Base-by-base conservation (phyloP, 2,797 vertebrate species). In the Danio jaintianensis region DNA sequence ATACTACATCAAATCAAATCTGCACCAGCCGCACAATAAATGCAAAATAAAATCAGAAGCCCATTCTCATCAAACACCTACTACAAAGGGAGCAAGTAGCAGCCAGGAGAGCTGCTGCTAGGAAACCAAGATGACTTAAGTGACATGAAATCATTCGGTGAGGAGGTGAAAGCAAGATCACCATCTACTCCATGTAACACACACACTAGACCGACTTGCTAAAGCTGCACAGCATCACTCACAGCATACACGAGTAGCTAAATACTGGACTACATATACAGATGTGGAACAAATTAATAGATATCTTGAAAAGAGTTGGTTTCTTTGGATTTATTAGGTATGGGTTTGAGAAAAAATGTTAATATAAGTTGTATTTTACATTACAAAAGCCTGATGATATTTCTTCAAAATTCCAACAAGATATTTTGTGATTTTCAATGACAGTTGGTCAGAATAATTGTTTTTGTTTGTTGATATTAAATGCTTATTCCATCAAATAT, bases 71-170 rank as follows among this genome's bases (percentile, higher is more conserved):
- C 83, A 86, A 85, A 76, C 59, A 69, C 43, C 59, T 75, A 80
- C 77, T 72, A 84, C 83, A 84, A 79, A 85, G 73, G 66, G 69
- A 61, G 52, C 16, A 79, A 43, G 64, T 64, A 82, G 52, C 48
- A 59, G 56, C 47, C 62, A 29, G 43, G 58, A 67, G 55, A 72
- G 29, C 70, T 61, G 86, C 83, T 87, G 85, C 87, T 85, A 87
- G 85, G 87, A 88, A 89, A 88, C 86, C 53, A 79, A 78, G 72
- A 80, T 81, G 78, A 81, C 75, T 85, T 77, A 77, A 82, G 73
- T 82, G 76, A 85, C 52, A 58, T 69, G 68, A 63, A 76, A 76
- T 82, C 74, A 56, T 74, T 79, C 78, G 10, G 42, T 20, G 42
- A 47, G 29, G 29, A 69, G 64, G 59, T 78, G 75, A 81, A 70